These are phyloP conservation scores for Antedon mediterranea DNA, from an alignment of 53 echinoderm and acorn worm genomes.

Conservation along the genomic window DNA sequence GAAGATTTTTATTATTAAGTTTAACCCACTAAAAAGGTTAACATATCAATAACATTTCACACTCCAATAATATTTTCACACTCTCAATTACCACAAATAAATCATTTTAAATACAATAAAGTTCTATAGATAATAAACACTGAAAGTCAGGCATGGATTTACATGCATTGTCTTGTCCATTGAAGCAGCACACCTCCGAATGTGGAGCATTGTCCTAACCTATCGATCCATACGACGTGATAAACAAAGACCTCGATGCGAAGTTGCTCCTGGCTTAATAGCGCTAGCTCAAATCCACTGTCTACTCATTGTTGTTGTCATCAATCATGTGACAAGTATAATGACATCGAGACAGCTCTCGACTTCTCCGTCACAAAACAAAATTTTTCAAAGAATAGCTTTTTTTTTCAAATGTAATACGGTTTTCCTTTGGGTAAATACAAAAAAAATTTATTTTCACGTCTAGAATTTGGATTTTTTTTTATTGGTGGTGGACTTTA, in stretches of 20 bases:
- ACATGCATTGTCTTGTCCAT: neutral
- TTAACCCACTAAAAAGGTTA: too few relatives aligned
- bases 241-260: neutral
- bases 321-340: neutral
- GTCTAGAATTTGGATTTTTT: too few relatives aligned
- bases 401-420: too few relatives aligned
- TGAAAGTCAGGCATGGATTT: neutral
- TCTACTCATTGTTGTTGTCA: neutral
- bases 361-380: neutral
- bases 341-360: neutral
- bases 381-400: neutral
- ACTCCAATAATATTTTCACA: too few relatives aligned
- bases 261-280: neutral
- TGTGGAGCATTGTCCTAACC: neutral
- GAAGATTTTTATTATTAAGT: too few relatives aligned
- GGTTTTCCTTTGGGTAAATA: too few relatives aligned
- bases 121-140: neutral
- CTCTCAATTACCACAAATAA: too few relatives aligned
- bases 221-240: neutral
- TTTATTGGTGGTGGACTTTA: too few relatives aligned
- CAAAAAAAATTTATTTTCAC: too few relatives aligned
- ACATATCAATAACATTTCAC: too few relatives aligned
- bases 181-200: neutral
- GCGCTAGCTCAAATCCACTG: neutral
- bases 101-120: too few relatives aligned